These are phyloP conservation scores for Illadopsis cleaveri DNA, from an alignment of 2,113 vertebrate species.

Conservation along the genomic window DNA sequence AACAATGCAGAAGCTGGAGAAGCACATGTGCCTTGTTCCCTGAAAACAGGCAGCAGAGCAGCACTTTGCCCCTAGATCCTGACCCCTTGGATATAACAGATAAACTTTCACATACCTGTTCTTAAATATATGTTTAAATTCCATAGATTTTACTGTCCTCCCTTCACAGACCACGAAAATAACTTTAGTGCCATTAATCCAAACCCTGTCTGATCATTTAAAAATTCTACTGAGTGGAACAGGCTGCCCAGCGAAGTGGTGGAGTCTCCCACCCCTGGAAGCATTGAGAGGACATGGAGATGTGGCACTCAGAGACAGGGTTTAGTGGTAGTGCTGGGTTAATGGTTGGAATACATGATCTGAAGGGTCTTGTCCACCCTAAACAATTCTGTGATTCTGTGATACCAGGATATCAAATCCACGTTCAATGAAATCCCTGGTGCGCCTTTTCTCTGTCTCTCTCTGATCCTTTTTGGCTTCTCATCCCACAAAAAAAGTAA, in stretches of 20 bases:
- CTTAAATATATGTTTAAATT: no score
- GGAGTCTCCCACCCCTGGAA: not conserved
- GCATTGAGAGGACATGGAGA: not conserved
- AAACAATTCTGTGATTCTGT: not conserved
- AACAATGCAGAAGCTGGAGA: not conserved
- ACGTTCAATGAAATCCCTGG: not conserved
- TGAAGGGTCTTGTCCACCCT: not conserved
- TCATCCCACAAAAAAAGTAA: not conserved
- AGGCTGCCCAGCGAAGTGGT: not conserved
- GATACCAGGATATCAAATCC: not conserved
- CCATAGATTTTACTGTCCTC: no score
- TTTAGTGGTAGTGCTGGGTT: not conserved
- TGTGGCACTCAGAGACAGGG: no score
- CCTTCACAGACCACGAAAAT: not conserved
- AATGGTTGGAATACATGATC: not conserved
- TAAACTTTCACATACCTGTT: no score
- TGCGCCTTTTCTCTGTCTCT: not conserved
- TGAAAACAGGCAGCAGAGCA: not conserved
- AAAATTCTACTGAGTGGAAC: not conserved
- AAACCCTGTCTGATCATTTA: not conserved
- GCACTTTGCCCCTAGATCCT: not conserved
- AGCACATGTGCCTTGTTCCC: not conserved
- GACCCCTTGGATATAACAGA: not conserved
- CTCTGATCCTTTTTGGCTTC: not conserved
- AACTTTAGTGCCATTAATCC: not conserved